Conservation (phyloP, 1,140 invertebrate genomes). For the Papilio machaon region DNA sequence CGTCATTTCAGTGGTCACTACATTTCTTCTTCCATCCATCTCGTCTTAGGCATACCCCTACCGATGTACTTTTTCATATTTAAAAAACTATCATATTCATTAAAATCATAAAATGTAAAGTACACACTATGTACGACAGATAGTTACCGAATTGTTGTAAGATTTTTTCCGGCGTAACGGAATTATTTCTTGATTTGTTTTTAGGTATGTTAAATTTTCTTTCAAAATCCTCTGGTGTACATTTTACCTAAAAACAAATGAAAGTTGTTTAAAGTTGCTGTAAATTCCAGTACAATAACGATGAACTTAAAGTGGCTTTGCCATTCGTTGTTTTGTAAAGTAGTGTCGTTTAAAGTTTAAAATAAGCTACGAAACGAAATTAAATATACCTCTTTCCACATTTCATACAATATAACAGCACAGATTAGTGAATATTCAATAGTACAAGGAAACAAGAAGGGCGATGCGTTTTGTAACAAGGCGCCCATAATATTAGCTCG, state of each 20-base stretch:
- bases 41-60: too few relatives aligned
- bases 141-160: slow-evolving; percentile 75
- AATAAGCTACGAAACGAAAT: background rate
- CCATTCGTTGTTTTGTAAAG: background rate
- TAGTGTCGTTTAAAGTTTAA: background rate
- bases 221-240: slow-evolving; percentile 77
- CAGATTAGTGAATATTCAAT: slow-evolving; percentile 94
- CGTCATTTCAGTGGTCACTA: too few relatives aligned
- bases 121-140: background rate
- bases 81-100: too few relatives aligned
- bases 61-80: too few relatives aligned
- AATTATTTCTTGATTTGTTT: slow-evolving; percentile 75
- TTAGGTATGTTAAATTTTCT: slow-evolving; percentile 65
- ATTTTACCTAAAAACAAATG: slow-evolving; percentile 67
- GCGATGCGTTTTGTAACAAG: slow-evolving; percentile 90
- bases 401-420: slow-evolving; percentile 92
- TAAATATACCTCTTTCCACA: slow-evolving; percentile 85
- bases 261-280: slow-evolving; percentile 12
- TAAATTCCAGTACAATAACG: background rate
- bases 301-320: background rate
- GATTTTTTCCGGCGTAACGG: slow-evolving; percentile 78
- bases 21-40: too few relatives aligned
- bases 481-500: slow-evolving; percentile 84
- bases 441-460: slow-evolving; percentile 94
- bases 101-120: too few relatives aligned